Percentiles rank a stretch among this genome's conserved stretches.
These are phyloP conservation scores for Cyprinella venusta DNA, from an alignment of 2,797 vertebrate species.

Conservation along the genomic window DNA sequence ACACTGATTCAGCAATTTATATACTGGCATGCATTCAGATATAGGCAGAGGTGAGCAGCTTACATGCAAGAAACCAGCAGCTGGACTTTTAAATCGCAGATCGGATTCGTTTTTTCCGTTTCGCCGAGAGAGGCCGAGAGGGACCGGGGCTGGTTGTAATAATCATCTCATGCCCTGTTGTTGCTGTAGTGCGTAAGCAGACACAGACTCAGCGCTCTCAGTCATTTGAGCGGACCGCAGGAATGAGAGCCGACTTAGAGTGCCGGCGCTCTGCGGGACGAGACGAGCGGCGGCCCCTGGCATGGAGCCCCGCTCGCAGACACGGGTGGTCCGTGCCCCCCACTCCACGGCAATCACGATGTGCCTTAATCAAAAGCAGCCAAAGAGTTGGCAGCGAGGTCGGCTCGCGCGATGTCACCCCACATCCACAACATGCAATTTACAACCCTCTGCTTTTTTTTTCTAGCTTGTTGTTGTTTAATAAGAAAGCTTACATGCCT, in stretches of 20 bases:
- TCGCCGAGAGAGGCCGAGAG: slow-evolving; percentile 5
- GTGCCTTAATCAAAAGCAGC: slow-evolving; percentile 55
- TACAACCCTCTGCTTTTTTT: slow-evolving; percentile 65
- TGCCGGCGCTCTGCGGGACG: slow-evolving; percentile 5
- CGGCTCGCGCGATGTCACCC: slow-evolving; percentile 49
- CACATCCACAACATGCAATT: slow-evolving; percentile 65
- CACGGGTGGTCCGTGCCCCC: slow-evolving; percentile 37
- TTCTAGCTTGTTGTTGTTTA: slow-evolving; percentile 51
- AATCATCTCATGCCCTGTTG: slow-evolving; percentile 41
- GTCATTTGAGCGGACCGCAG: slow-evolving; percentile 38
- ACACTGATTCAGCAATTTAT: slow-evolving; percentile 97
- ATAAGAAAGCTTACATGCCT: slow-evolving; percentile 60
- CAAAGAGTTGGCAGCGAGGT: slow-evolving; percentile 46
- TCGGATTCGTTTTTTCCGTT: slow-evolving; percentile 24
- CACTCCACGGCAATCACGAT: slow-evolving; percentile 60
- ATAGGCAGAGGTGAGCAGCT: slow-evolving; percentile 86
- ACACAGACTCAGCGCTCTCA: slow-evolving; percentile 43
- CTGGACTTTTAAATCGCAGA: slow-evolving; percentile 22
- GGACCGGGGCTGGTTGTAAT: slow-evolving; percentile 24
- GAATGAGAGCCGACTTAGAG: slow-evolving; percentile 18
- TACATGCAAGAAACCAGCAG: slow-evolving; percentile 60
- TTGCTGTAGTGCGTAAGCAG: slow-evolving; percentile 42
- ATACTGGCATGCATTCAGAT: slow-evolving; percentile 84
- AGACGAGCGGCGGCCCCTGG: slow-evolving; percentile 34
- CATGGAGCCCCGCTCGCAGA: slow-evolving; percentile 4